Conservation (phyloP, 2,113 vertebrate genomes). For the Hydrolagus affinis region DNA sequence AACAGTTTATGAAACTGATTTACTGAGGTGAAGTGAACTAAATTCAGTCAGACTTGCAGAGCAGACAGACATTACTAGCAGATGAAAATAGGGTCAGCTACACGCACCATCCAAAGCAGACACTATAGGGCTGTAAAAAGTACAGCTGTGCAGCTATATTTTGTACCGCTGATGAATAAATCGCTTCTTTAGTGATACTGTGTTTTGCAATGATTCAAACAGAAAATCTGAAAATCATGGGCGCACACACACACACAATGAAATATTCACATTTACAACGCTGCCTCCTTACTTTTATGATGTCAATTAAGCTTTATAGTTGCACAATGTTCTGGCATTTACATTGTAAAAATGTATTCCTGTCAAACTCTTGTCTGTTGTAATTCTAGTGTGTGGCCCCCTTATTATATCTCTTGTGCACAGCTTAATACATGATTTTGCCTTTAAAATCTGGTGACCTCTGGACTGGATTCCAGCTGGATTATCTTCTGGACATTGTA, state of each 20-base stretch:
- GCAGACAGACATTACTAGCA: not conserved
- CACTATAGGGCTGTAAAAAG: not conserved
- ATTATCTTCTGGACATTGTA: too few relatives aligned
- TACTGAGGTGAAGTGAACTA: not conserved
- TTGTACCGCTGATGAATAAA: not conserved
- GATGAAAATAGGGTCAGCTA: not conserved
- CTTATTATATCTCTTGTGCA: not conserved
- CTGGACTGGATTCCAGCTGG: too few relatives aligned
- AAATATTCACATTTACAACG: slow-evolving; percentile 23
- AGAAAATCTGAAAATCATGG: not conserved
- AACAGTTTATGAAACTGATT: not conserved
- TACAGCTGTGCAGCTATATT: not conserved
- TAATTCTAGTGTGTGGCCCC: not conserved
- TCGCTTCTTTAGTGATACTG: not conserved
- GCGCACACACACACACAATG: not conserved
- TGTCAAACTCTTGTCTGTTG: not conserved
- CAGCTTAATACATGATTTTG: too few relatives aligned
- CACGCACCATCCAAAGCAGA: not conserved
- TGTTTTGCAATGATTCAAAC: not conserved
- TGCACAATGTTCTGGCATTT: too few relatives aligned
- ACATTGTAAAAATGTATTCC: not conserved
- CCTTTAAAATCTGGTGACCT: too few relatives aligned
- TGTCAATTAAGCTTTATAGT: not conserved
- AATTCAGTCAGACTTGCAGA: not conserved
- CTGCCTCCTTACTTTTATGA: not conserved